Evolutionary conservation across 1,140 invertebrate species (phyloP).

Genomic region (Kradibia gibbosae): DNA sequence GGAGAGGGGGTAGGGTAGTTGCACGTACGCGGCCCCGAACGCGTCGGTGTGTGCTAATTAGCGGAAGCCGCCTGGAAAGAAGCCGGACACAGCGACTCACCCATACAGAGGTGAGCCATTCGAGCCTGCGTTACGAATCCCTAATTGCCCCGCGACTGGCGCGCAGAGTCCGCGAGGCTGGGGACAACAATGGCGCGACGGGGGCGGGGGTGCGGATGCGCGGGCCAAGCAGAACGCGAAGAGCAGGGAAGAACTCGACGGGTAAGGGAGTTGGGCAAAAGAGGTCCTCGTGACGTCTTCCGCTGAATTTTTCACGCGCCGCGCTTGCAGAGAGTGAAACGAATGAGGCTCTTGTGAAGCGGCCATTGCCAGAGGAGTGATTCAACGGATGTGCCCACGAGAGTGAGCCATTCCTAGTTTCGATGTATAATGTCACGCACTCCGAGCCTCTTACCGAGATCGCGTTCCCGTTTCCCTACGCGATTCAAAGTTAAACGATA

Average conservation of each 20-base stretch:
- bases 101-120: background rate
- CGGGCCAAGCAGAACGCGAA: background rate
- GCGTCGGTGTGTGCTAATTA: constrained; percentile 17
- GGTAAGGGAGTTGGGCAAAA: constrained; percentile 9
- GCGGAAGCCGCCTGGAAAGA: constrained; percentile 10
- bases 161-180: background rate
- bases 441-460: background rate
- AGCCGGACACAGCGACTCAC: background rate
- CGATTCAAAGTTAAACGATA: background rate
- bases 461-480: background rate
- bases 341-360: background rate
- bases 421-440: background rate
- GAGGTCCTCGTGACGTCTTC: background rate
- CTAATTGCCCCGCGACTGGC: constrained; percentile 18
- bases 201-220: background rate
- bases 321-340: too few relatives aligned
- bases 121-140: constrained; percentile 22
- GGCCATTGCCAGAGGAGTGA: background rate
- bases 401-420: background rate
- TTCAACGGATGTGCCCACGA: background rate
- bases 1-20: background rate
- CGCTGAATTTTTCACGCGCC: background rate
- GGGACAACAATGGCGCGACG: background rate
- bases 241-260: background rate
- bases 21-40: background rate